Evolutionary conservation across 2,888 invertebrate genomes (phyloP).

Genomic region (Rhodophaea formosa): DNA sequence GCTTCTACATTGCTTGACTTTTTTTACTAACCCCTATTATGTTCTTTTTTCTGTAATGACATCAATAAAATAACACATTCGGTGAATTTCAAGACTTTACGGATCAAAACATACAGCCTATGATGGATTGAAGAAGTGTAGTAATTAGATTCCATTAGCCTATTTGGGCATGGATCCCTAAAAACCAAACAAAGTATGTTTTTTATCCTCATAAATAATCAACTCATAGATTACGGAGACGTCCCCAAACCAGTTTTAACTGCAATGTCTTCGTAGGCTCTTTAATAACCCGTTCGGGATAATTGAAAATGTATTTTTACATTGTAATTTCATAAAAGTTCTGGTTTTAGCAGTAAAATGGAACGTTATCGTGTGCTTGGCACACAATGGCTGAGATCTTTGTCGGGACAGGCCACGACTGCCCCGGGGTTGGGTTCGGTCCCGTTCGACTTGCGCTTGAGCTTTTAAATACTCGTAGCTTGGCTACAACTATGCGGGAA

Average conservation of each 20-base stretch:
- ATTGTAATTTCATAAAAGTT: slow-evolving; percentile 52
- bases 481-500: background rate
- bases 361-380: slow-evolving; percentile 64
- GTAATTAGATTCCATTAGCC: no score
- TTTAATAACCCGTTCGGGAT: slow-evolving; percentile 15
- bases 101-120: no score
- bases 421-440: slow-evolving; percentile 60
- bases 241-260: background rate
- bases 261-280: background rate
- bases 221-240: slow-evolving; percentile 3
- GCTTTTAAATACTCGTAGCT: slow-evolving; percentile 31
- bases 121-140: no score
- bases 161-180: no score
- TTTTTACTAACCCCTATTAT: no score
- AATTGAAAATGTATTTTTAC: slow-evolving; percentile 24
- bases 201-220: slow-evolving; percentile 9
- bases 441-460: slow-evolving; percentile 70
- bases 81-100: no score
- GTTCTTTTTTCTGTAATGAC: no score
- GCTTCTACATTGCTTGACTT: no score
- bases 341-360: slow-evolving; percentile 51
- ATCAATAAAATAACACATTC: no score
- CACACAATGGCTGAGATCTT: slow-evolving; percentile 74
- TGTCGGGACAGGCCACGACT: slow-evolving; percentile 61
- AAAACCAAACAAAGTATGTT: background rate